Evolutionary conservation across 2,888 invertebrate species (phyloP).

Genomic region (Mesochorus sp.): DNA sequence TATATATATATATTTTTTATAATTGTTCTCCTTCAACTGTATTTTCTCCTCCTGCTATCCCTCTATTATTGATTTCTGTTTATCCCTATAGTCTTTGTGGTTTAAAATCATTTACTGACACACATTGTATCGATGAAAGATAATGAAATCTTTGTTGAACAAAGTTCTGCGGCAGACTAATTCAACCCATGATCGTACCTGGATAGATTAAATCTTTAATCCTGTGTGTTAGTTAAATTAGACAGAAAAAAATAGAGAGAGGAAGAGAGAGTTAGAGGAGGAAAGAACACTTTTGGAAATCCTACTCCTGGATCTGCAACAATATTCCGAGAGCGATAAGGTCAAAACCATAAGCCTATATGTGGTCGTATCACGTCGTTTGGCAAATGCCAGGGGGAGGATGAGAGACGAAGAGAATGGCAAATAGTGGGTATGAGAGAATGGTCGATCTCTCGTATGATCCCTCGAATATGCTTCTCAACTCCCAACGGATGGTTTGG

Average conservation of each 20-base stretch:
- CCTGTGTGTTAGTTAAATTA: too few species aligned
- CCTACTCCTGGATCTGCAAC: background rate
- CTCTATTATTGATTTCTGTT: too few species aligned
- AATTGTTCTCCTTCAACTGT: too few species aligned
- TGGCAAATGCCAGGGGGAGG: background rate
- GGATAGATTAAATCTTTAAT: too few species aligned
- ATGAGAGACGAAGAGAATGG: constrained; percentile 20
- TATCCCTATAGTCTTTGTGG: too few species aligned
- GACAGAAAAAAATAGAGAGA: background rate
- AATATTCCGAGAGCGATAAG: constrained; percentile 9
- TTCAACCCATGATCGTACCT: too few species aligned
- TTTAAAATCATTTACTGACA: too few species aligned
- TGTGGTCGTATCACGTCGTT: constrained; percentile 28
- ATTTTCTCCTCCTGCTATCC: too few species aligned
- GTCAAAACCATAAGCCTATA: constrained; percentile 1
- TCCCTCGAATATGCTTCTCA: constrained; percentile 30
- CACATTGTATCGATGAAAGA: too few species aligned
- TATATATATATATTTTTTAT: too few species aligned
- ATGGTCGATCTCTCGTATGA: constrained; percentile 37
- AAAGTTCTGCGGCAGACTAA: too few species aligned
- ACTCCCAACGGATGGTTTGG: constrained; percentile 46
- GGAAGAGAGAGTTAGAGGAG: background rate
- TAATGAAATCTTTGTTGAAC: too few species aligned
- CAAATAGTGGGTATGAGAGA: constrained; percentile 41
- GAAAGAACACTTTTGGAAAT: background rate